Evolutionary conservation across 2,888 invertebrate genomes (phyloP).

Genomic region (Clostera curtula): DNA sequence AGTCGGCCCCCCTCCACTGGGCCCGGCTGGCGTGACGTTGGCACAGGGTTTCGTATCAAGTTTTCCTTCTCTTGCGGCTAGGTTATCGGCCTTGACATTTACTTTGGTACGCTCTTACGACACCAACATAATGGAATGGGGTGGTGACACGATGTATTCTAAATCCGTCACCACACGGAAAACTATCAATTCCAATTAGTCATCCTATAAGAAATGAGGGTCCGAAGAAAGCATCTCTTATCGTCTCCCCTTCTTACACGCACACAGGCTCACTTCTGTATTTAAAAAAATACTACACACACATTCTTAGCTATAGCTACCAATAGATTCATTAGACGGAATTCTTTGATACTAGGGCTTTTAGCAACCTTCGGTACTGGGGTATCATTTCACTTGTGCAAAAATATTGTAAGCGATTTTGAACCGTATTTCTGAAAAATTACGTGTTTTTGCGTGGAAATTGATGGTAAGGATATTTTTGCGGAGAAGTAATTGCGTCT

Average conservation of each 20-base stretch:
- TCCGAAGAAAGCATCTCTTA: conserved; percentile 71
- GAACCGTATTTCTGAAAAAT: conserved; percentile 20
- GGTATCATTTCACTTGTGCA: conserved; percentile 20
- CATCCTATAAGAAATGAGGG: conserved; percentile 63
- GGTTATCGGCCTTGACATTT: too few relatives aligned
- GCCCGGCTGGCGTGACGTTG: too few relatives aligned
- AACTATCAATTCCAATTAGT: conserved; percentile 33
- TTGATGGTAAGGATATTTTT: conserved; percentile 17
- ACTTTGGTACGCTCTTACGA: too few relatives aligned
- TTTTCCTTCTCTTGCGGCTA: too few relatives aligned
- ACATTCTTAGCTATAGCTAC: conserved; percentile 59
- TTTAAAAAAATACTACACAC: conserved; percentile 61
- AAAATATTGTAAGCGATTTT: conserved; percentile 21
- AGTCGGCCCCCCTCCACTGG: too few relatives aligned
- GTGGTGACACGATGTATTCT: too few relatives aligned
- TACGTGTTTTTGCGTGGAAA: conserved; percentile 6
- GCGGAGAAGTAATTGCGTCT: conserved; percentile 67
- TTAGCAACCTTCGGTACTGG: conserved; percentile 47
- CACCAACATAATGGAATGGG: too few relatives aligned
- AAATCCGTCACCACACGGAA: not conserved
- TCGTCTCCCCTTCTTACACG: conserved; percentile 59
- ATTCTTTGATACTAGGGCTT: conserved; percentile 70
- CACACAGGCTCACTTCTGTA: conserved; percentile 37
- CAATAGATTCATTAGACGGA: conserved; percentile 73
- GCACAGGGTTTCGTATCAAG: too few relatives aligned